Evolutionary conservation across 37 sponge, comb jelly and placozoan species (phyloP).

Genomic region (Spongilla lacustris): DNA sequence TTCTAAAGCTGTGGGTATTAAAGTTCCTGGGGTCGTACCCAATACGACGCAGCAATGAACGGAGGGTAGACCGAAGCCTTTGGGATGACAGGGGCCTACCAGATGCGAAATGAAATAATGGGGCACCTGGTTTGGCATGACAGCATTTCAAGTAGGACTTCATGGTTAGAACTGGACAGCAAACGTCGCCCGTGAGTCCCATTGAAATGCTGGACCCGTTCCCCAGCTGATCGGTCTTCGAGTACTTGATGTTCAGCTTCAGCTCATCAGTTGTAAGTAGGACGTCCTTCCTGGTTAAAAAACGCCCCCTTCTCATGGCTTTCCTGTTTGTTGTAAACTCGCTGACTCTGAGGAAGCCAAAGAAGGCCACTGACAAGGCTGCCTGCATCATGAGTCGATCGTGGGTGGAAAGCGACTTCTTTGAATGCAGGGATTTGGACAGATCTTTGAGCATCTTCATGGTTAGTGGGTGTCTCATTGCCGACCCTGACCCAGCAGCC

Average conservation of each 20-base stretch:
- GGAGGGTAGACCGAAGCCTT: not conserved
- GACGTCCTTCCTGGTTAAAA: not conserved
- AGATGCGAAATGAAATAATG: constrained; percentile 12
- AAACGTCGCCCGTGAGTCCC: not conserved
- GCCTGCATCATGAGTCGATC: constrained; percentile 20
- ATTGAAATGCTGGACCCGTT: constrained; percentile 11
- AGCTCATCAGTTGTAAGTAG: not conserved
- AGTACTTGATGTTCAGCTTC: not conserved
- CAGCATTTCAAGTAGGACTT: constrained; percentile 6
- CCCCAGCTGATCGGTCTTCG: constrained; percentile 36
- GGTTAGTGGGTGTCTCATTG: constrained; percentile 24
- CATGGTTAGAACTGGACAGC: constrained; percentile 17
- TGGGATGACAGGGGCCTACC: constrained; percentile 6
- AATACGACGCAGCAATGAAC: not conserved
- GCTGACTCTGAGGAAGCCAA: constrained; percentile 36
- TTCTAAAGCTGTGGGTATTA: constrained; percentile 1
- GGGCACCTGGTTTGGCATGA: not conserved
- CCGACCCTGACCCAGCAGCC: not conserved
- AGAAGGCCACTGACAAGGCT: constrained; percentile 33
- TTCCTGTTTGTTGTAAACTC: constrained; percentile 22
- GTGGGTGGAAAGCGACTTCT: not conserved
- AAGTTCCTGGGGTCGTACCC: not conserved
- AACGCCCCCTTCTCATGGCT: not conserved
- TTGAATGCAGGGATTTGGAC: not conserved
- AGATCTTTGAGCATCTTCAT: not conserved